Conservation (phyloP, 1,140 invertebrate genomes). For the Drosophila subobscura region DNA sequence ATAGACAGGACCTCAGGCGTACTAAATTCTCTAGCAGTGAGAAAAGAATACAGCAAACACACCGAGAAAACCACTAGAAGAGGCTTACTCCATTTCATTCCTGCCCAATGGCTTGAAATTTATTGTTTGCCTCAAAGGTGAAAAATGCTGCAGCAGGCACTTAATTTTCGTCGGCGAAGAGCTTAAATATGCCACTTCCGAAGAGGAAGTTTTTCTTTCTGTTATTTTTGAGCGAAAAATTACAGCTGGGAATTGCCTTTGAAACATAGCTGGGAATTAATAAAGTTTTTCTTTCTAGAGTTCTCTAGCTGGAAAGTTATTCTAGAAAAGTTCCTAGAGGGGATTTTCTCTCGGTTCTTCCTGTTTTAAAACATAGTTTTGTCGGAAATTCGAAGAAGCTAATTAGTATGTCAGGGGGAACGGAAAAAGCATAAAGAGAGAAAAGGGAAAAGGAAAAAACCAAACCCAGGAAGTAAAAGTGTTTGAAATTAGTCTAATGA, state of each 20-base stretch:
- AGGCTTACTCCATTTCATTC: background rate
- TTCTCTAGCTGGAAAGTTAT: too few relatives aligned
- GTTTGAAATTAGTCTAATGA: too few relatives aligned
- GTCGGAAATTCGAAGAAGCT: background rate
- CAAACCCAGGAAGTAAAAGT: too few relatives aligned
- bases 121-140: background rate
- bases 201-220: too few relatives aligned
- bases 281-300: too few relatives aligned
- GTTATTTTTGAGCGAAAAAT: too few relatives aligned
- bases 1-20: background rate
- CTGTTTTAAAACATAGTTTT: background rate
- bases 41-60: background rate
- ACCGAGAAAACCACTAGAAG: background rate
- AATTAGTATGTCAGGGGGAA: background rate
- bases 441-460: too few relatives aligned
- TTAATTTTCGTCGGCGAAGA: background rate
- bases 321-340: too few relatives aligned
- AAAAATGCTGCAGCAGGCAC: background rate
- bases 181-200: too few relatives aligned
- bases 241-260: too few relatives aligned
- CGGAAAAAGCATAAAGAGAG: too few relatives aligned
- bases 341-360: background rate
- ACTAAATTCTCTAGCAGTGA: constrained; percentile 1
- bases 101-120: constrained; percentile 10
- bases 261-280: too few relatives aligned